A percentile compares a stretch with the other conserved stretches of the same genome.
Conservation (phyloP, 2,113 vertebrate species). For the Tretioscincus oriximinensis region DNA sequence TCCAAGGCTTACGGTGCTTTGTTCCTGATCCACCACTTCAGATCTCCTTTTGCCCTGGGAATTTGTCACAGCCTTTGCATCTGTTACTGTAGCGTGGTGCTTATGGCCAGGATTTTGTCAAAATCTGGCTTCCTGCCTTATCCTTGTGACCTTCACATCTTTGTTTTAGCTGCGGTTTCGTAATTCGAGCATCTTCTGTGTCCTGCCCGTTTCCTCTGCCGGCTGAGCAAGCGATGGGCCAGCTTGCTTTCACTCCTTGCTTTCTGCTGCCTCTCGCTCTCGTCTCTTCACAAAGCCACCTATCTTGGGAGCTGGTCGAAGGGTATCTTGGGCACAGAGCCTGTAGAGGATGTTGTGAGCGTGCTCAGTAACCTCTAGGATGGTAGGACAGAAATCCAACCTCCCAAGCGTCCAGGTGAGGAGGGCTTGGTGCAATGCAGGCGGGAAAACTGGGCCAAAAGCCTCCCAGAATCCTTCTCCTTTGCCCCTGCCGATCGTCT, state of each 20-base stretch:
- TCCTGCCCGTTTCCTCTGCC: neutral
- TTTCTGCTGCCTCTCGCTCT: neutral
- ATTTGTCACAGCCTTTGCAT: neutral
- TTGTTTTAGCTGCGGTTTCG: conserved; percentile 6
- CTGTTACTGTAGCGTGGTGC: neutral
- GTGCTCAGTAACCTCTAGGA: neutral
- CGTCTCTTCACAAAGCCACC: neutral
- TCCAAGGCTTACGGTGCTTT: too few species aligned
- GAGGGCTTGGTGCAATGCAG: neutral
- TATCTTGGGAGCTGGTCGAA: neutral
- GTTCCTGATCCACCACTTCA: too few species aligned
- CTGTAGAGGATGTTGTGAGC: neutral
- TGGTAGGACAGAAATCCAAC: neutral
- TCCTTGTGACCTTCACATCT: conserved; percentile 16
- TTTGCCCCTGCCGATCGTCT: neutral
- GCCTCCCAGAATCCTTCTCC: neutral
- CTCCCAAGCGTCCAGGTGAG: neutral
- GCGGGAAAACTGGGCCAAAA: neutral
- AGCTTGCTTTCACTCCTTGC: neutral
- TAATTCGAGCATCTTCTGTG: conserved; percentile 20
- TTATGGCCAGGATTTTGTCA: neutral
- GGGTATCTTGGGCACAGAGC: neutral
- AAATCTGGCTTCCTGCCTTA: neutral
- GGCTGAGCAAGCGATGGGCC: neutral
- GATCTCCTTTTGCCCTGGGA: too few species aligned